Evolutionary conservation across 2,113 vertebrate species (phyloP).

Genomic region (Labrus mixtus): DNA sequence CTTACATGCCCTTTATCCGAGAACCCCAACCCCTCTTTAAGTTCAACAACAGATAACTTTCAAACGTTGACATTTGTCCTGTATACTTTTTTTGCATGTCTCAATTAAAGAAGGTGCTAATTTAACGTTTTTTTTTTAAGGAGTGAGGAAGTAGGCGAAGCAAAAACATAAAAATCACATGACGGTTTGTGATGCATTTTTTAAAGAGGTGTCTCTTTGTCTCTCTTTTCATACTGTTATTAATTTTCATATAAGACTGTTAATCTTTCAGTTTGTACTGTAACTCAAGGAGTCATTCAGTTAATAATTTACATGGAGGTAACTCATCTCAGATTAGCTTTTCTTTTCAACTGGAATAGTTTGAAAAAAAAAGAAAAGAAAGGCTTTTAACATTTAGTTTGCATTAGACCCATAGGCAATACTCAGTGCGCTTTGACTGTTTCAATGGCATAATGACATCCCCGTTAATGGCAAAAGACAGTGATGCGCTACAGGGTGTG

Average conservation of each 20-base stretch:
- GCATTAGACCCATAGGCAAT: conserved; percentile 30
- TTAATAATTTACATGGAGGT: neutral
- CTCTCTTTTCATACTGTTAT: neutral
- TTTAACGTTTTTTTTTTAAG: conserved; percentile 18
- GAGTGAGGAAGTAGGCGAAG: neutral
- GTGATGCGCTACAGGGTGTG: conserved; percentile 54
- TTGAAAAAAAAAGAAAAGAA: conserved; percentile 24
- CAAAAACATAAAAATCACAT: neutral
- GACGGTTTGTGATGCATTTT: neutral
- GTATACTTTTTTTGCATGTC: neutral
- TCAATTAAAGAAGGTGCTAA: neutral
- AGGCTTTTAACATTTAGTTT: conserved; percentile 47
- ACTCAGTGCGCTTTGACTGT: conserved; percentile 42
- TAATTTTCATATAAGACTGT: neutral
- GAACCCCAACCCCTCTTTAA: neutral
- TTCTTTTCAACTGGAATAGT: conserved; percentile 3
- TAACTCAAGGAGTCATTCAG: neutral
- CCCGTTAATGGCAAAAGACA: conserved; percentile 33
- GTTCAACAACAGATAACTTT: conserved; percentile 27
- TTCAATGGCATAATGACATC: conserved; percentile 48
- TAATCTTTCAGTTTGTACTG: neutral
- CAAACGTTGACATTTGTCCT: neutral
- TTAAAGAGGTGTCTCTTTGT: too few relatives aligned
- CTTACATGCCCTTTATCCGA: conserved; percentile 44
- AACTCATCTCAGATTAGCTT: conserved; percentile 7